These are phyloP conservation scores for Bufo bufo DNA, from an alignment of 2,113 vertebrate species.

Conservation along the genomic window DNA sequence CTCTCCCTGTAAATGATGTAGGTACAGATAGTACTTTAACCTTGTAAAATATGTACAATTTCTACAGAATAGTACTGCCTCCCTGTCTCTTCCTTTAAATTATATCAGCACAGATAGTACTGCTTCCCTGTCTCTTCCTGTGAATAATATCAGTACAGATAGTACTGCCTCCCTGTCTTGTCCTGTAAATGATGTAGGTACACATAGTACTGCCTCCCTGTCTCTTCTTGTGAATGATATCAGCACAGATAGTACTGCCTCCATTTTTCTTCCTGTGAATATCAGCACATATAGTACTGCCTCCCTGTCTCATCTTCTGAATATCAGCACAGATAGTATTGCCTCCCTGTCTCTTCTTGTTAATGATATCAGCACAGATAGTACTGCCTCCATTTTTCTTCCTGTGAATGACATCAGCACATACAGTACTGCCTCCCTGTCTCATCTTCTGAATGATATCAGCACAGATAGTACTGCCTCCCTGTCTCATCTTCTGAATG, in stretches of 20 bases:
- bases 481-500: neutral
- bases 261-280: neutral
- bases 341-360: neutral
- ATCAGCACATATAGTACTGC: neutral
- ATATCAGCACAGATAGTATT: neutral
- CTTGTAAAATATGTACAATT: too few species aligned
- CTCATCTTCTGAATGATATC: neutral
- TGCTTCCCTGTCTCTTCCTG: neutral
- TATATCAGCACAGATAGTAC: neutral
- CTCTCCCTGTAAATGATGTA: neutral
- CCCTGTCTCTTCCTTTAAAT: neutral
- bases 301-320: too few species aligned
- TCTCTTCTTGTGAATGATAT: neutral
- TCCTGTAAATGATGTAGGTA: neutral
- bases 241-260: neutral
- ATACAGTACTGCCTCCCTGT: neutral
- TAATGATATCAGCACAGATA: neutral
- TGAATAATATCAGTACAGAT: neutral
- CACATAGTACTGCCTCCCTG: neutral
- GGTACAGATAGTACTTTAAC: neutral
- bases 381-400: neutral
- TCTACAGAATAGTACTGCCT: neutral
- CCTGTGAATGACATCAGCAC: neutral
- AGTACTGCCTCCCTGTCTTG: neutral
- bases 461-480: neutral